These are phyloP conservation scores for Whitmania pigra DNA, from an alignment of 1,140 invertebrate genomes.

Conservation along the genomic window DNA sequence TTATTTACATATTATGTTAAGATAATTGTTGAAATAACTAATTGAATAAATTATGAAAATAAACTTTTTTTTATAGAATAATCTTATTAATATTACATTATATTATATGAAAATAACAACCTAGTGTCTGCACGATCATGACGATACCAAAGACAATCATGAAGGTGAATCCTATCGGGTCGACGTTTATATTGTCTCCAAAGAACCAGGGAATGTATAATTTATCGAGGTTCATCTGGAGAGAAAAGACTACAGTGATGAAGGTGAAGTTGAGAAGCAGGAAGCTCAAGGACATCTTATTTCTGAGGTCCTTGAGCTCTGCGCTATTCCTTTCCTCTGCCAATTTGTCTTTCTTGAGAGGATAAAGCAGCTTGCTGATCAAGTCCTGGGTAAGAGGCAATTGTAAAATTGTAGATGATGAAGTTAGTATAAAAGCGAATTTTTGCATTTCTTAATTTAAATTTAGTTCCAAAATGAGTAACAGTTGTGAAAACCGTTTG, in stretches of 20 bases:
- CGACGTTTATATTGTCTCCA: slow-evolving; percentile 26
- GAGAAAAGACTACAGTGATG: slow-evolving; percentile 90
- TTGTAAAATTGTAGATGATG: too few species aligned
- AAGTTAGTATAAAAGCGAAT: too few species aligned
- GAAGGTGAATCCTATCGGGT: slow-evolving; percentile 45
- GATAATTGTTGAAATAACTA: too few species aligned
- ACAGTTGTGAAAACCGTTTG: too few species aligned
- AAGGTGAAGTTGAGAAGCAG: slow-evolving; percentile 96
- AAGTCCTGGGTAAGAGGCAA: slow-evolving; percentile 55
- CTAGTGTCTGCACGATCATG: slow-evolving; percentile 43
- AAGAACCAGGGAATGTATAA: slow-evolving; percentile 16
- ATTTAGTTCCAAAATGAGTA: too few species aligned
- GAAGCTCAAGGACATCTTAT: slow-evolving; percentile 86
- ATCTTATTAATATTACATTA: background rate
- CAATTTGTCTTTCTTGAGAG: slow-evolving; percentile 78
- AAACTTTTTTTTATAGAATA: too few species aligned
- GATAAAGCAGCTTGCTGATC: slow-evolving; percentile 80
- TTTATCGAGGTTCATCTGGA: slow-evolving; percentile 38
- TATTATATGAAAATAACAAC: background rate
- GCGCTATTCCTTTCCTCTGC: slow-evolving; percentile 65
- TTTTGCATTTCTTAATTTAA: too few species aligned
- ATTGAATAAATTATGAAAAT: too few species aligned
- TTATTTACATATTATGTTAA: too few species aligned
- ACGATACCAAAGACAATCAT: slow-evolving; percentile 44
- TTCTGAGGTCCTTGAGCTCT: slow-evolving; percentile 79